Evolutionary conservation across 2,888 invertebrate genomes (phyloP).

Genomic region (Meteorus cinctellus): DNA sequence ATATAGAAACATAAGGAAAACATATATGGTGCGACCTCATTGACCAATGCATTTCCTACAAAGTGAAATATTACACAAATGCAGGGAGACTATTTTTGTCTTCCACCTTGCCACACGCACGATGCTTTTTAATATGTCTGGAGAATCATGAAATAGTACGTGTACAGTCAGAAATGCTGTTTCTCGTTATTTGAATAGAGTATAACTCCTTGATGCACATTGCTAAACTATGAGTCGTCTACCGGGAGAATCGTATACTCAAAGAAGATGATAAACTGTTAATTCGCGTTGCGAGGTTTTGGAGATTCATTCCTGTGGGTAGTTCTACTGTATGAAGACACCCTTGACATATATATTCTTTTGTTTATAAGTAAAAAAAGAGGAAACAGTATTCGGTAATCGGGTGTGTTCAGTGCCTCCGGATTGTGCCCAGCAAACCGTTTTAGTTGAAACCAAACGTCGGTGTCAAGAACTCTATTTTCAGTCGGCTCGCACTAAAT

Average conservation of each 20-base stretch:
- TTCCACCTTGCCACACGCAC: not conserved
- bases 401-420: conserved; percentile 31
- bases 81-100: conserved; percentile 5
- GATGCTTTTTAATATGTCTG: not conserved
- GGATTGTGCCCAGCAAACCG: conserved; percentile 61
- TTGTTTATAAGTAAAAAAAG: conserved; percentile 37
- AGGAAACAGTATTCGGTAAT: conserved; percentile 35
- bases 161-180: not conserved
- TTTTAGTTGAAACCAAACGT: conserved; percentile 66
- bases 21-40: not conserved
- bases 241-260: not conserved
- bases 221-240: not conserved
- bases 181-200: not conserved
- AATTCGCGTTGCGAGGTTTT: not conserved
- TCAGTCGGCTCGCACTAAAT: conserved; percentile 72
- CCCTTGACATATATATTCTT: conserved; percentile 60
- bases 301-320: not conserved
- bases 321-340: conserved; percentile 49
- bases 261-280: conserved; percentile 13
- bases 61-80: not conserved
- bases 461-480: conserved; percentile 67
- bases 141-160: not conserved
- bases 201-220: not conserved
- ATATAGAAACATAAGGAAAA: not conserved
- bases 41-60: not conserved